Percentiles rank a stretch among this genome's conserved stretches.
Evolutionary conservation across 2,113 vertebrate genomes (phyloP).

Genomic region (Corythornis madagascariensis): DNA sequence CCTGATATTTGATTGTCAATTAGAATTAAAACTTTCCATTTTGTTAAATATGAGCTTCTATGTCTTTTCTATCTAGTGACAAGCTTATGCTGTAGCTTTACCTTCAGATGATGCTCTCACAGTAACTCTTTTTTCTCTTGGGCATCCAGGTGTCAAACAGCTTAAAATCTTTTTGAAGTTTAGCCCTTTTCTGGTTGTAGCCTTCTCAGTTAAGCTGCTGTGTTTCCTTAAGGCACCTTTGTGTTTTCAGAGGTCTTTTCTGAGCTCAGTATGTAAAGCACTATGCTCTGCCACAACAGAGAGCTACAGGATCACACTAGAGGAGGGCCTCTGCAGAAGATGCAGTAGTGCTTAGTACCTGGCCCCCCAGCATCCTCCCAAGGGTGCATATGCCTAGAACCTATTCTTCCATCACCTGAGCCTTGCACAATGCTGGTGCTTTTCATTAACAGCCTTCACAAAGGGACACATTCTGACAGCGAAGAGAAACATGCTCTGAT

Average conservation of each 20-base stretch:
- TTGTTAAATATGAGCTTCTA: neutral
- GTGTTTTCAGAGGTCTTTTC: neutral
- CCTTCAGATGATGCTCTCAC: neutral
- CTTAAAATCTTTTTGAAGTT: neutral
- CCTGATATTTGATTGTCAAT: neutral
- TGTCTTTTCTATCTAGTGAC: neutral
- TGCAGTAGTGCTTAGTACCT: neutral
- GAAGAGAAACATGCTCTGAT: neutral
- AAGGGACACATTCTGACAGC: neutral
- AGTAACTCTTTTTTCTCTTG: neutral
- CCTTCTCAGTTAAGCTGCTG: neutral
- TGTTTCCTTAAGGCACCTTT: neutral
- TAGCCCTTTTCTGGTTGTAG: neutral
- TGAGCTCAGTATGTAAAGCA: neutral
- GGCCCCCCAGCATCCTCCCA: neutral
- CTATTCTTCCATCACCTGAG: neutral
- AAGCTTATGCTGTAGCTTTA: neutral
- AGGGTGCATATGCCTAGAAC: neutral
- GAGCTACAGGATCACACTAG: neutral
- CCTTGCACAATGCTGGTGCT: fast-evolving
- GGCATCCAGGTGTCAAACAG: neutral
- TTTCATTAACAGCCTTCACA: neutral
- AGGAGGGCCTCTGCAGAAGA: neutral
- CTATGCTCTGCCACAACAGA: neutral
- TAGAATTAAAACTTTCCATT: neutral